A percentile compares a stretch with the other conserved stretches of the same genome.
Conservation (phyloP, 2,113 vertebrate genomes). For the Vimba vimba region DNA sequence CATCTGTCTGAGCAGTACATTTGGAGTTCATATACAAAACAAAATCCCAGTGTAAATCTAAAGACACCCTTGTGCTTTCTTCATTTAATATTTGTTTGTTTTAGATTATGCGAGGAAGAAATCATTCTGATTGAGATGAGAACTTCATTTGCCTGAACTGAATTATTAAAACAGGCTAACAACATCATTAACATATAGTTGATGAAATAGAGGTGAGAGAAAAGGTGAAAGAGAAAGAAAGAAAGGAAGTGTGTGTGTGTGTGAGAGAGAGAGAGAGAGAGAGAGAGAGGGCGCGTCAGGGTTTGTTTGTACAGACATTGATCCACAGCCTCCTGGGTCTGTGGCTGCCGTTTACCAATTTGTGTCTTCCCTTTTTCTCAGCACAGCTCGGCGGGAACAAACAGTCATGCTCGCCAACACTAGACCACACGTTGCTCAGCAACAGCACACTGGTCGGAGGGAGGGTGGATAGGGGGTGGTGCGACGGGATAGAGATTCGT, state of each 20-base stretch:
- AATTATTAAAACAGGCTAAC: conserved; percentile 51
- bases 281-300: background rate
- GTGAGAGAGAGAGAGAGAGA: background rate
- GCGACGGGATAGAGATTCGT: conserved; percentile 49
- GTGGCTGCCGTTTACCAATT: conserved; percentile 56
- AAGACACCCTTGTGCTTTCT: background rate
- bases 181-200: conserved; percentile 14
- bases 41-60: conserved; percentile 1
- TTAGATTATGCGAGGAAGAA: conserved; percentile 18
- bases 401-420: conserved; percentile 54
- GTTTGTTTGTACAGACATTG: conserved; percentile 61
- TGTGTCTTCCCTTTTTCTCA: conserved; percentile 58
- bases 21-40: background rate
- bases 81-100: conserved; percentile 20
- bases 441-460: conserved; percentile 56
- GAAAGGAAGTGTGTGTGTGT: too few species aligned
- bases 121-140: conserved; percentile 22
- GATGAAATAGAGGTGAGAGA: conserved; percentile 31
- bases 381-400: conserved; percentile 56
- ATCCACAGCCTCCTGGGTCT: conserved; percentile 58
- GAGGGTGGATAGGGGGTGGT: conserved; percentile 33
- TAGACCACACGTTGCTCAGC: conserved; percentile 59
- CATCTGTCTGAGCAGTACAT: background rate
- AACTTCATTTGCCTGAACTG: conserved; percentile 1
- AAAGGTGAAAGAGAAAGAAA: background rate